Evolutionary conservation across 2,113 vertebrate genomes (phyloP).

Genomic region (Tachuris rubrigastra): DNA sequence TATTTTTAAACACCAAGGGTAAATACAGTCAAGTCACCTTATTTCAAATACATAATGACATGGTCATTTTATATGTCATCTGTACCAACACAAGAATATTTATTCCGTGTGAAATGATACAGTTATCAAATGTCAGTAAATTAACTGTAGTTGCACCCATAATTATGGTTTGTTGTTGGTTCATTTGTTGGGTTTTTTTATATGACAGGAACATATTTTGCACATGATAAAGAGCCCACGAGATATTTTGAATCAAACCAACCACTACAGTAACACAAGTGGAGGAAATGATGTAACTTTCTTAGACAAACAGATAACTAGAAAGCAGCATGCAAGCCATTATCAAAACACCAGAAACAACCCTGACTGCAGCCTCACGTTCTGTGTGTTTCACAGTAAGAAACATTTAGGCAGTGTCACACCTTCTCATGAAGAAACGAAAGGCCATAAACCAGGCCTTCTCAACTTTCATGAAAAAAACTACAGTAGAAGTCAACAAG

Average conservation of each 20-base stretch:
- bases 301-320: conserved; percentile 50
- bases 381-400: conserved; percentile 96
- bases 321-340: conserved; percentile 86
- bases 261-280: conserved; percentile 20
- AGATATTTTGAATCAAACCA: not conserved
- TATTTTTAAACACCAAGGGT: not conserved
- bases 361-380: conserved; percentile 96
- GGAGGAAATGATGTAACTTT: conserved; percentile 25
- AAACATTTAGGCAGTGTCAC: conserved; percentile 99
- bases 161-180: not conserved
- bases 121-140: not conserved
- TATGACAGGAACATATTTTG: not conserved
- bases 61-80: not conserved
- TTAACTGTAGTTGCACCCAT: not conserved
- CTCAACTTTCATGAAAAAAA: conserved; percentile 96
- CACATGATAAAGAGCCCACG: not conserved
- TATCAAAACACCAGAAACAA: conserved; percentile 98
- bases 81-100: not conserved
- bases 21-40: not conserved
- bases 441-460: conserved; percentile 80
- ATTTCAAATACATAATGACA: not conserved
- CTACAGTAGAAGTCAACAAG: conserved; percentile 82
- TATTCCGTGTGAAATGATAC: not conserved
- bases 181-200: not conserved
- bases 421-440: conserved; percentile 98